Evolutionary conservation across 2,888 invertebrate species (phyloP), one percentile per base, ranked within the genome.

Genomic region (Xestia xanthographa): DNA sequence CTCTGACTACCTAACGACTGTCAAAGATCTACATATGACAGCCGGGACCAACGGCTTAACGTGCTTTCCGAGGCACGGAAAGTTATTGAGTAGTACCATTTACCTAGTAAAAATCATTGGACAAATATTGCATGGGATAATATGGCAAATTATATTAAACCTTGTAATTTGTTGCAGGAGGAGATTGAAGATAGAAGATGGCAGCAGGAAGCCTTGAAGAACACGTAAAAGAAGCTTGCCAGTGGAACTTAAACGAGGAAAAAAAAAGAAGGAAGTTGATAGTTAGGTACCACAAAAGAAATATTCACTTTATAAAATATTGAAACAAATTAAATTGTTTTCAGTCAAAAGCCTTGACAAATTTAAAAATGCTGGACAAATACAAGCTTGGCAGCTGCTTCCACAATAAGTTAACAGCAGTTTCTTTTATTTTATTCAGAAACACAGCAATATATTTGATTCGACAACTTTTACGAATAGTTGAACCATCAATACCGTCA

Each of bases 391-490:
- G 53, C 12, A 50, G 67, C 50, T 41, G 38, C 5, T 60, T 26
- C 20, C 60, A 60, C 60, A 60, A 26, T 60, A 56, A 22, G 34
- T 53, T 20, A 17, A 50, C 26, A 68, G n/a, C 12, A 38, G 6
- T 11, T 69, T 69, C 17, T 60, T 22, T 43, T 34, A 67, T 63
- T 58, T 75, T 41, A 66, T 66, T 73, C n/a, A 70, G 20, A 14
- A 63, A 22, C 34, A 11, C 26, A 45, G 38, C 29, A 14, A 34
- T 76, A 41, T 48, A 76, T 74, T 79, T 22, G 20, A 50, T 72
- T 75, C 34, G 8, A 75, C 38, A 72, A 60, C 72, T 66, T 79
- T 48, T 43, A 69, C 41, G 62, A 11, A 63, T 34, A 60, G 20
- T 50, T 68, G 34, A 43, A 71, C 41, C 5, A 12, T 66, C 48